Evolutionary conservation across 2,888 invertebrate species (phyloP).

Genomic region (Dichetophora obliterata): DNA sequence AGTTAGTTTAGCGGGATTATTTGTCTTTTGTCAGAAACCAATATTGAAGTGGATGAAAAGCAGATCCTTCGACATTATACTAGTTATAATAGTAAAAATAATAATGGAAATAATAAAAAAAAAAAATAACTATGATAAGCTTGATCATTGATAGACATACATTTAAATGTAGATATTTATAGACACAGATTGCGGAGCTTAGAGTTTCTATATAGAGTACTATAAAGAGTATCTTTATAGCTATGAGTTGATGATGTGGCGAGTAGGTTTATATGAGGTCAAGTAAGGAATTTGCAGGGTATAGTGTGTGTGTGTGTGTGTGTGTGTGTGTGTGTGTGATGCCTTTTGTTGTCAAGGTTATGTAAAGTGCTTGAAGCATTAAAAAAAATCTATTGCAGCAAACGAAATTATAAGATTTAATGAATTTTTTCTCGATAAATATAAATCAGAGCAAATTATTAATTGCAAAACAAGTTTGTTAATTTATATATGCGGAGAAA

Average conservation of each 20-base stretch:
- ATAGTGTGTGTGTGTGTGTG: not conserved
- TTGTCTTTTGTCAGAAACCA: slow-evolving; percentile 29
- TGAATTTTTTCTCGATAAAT: too few relatives aligned
- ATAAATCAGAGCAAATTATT: too few relatives aligned
- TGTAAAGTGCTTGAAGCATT: too few relatives aligned
- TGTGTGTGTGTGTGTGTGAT: not conserved
- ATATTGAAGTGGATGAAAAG: slow-evolving; percentile 7
- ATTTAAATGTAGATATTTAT: not conserved
- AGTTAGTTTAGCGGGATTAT: slow-evolving; percentile 10
- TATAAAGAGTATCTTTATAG: not conserved
- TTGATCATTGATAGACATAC: slow-evolving; percentile 2
- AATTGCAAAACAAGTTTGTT: too few relatives aligned
- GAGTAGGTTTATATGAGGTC: not conserved
- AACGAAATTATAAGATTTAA: too few relatives aligned
- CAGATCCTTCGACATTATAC: not conserved
- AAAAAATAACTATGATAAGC: not conserved
- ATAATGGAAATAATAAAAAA: not conserved
- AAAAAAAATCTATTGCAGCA: too few relatives aligned
- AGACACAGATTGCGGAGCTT: not conserved
- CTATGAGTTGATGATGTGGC: not conserved
- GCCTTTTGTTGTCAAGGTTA: too few relatives aligned
- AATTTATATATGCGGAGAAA: too few relatives aligned
- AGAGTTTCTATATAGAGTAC: too few relatives aligned
- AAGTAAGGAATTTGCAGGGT: not conserved
- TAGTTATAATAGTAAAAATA: not conserved